A percentile compares a stretch with the other conserved stretches of the same genome.
These are phyloP conservation scores for Cariama cristata DNA, from an alignment of 2,113 vertebrate genomes.

Conservation along the genomic window DNA sequence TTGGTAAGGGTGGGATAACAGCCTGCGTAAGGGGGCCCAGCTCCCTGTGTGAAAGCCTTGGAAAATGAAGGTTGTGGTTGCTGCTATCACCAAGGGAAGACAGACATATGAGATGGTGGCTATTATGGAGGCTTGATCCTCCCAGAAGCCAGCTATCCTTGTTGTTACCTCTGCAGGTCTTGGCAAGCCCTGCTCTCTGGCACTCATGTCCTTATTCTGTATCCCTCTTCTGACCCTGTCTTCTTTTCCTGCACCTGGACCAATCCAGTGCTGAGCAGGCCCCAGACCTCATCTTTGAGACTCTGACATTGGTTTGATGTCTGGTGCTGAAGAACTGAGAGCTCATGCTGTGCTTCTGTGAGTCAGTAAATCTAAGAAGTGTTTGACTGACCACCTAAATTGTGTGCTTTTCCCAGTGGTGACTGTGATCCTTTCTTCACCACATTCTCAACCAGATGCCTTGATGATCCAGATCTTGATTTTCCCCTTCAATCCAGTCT, in stretches of 20 bases:
- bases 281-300: not conserved
- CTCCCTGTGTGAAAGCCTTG: not conserved
- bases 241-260: not conserved
- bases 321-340: not conserved
- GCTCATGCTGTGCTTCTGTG: not conserved
- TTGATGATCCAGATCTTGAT: not conserved
- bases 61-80: not conserved
- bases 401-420: not conserved
- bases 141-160: not conserved
- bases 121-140: rapidly evolving
- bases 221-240: not conserved
- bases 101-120: not conserved
- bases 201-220: not conserved
- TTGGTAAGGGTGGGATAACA: not conserved
- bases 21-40: not conserved
- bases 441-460: not conserved
- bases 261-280: not conserved
- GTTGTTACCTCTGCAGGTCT: not conserved
- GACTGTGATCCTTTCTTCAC: not conserved
- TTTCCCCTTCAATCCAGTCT: not conserved
- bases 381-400: not conserved
- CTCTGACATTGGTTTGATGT: not conserved
- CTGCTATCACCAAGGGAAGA: not conserved
- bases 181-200: not conserved
- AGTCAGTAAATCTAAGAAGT: not conserved